phyloP scores from a whole-genome alignment of 1,140 invertebrate species.

The Drosophila watanabei region DNA sequence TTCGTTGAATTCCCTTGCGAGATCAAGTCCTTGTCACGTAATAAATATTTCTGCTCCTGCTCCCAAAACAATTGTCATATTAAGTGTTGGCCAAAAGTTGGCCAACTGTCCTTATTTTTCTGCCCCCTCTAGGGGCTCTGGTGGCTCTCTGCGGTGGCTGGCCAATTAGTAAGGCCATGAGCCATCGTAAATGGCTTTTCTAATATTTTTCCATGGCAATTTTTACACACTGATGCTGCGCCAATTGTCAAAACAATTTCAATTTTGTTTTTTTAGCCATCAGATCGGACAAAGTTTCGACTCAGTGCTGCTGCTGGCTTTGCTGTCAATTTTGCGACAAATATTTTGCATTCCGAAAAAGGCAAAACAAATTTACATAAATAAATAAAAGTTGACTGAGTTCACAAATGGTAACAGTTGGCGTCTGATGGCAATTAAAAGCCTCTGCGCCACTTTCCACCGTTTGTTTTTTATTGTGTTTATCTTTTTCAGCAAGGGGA shows the following conservation, averaged over 20 bases:
- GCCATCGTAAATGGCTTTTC: constrained; percentile 24
- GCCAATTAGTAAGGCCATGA: constrained; percentile 56
- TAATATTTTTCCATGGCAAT: constrained; percentile 31
- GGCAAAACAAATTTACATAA: constrained; percentile 74
- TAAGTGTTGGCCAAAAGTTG: constrained; percentile 51
- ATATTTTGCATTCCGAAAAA: constrained; percentile 54
- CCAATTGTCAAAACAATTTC: constrained; percentile 76
- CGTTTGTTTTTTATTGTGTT: constrained; percentile 24
- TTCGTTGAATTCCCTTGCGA: not conserved
- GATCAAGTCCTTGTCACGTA: constrained; percentile 18
- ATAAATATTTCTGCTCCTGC: constrained; percentile 9
- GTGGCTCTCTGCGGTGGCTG: not conserved
- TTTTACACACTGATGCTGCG: constrained; percentile 44
- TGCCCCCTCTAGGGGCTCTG: not conserved
- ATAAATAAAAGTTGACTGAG: constrained; percentile 76
- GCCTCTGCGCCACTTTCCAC: constrained; percentile 51
- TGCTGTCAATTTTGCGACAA: constrained; percentile 73
- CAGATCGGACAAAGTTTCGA: constrained; percentile 49
- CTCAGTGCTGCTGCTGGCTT: constrained; percentile 50
- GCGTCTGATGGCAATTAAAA: constrained; percentile 75
- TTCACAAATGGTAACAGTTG: constrained; percentile 72
- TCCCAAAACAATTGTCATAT: constrained; percentile 36
- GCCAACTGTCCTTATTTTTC: constrained; percentile 11
- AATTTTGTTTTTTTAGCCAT: constrained; percentile 61
- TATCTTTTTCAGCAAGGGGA: constrained; percentile 33